Evolutionary conservation across 2,113 vertebrate species (phyloP), one percentile per base, ranked within the genome.

Genomic region (Epinephelus lanceolatus): DNA sequence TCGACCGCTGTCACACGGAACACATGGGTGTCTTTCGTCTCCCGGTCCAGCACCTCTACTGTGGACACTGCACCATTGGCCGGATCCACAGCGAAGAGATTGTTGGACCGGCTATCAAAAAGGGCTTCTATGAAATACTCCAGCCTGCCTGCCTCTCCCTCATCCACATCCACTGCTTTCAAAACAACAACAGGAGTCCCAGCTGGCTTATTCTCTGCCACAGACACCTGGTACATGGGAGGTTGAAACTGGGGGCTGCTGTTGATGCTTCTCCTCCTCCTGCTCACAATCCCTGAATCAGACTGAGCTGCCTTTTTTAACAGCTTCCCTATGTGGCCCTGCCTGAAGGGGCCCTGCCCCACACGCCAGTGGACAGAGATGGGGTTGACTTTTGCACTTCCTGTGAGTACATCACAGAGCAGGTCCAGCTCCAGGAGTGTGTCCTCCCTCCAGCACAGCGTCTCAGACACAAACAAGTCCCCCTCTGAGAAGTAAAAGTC

Each of bases 1-100:
- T 99, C 98, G 1, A 94, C 86, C 0, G 95, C 98, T 0, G 95
- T 99, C 90, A 99, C 97, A 0, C 97, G 92, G 88, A 99, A 99
- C 79, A 98, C 97, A 0, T 99, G 98, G 7, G 95, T 98, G 91
- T 96, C 97, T 94, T 98, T 99, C 42, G 97, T 99, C 90, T 99
- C 97, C 0, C 97, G 87, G 92, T 99, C 98, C 85, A 99, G 92
- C 79, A 96, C 94, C 81, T 96, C 96, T 0, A 96, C 94, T 0
- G 97, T 97, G 81, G 95, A 95, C 25, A 98, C 97, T 0, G 93
- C 79, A 0, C 97, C 97, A 0, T 78, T 97, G 7, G 42, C 76
- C 0, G 91, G 88, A 57, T 97, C 95, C 7, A 98, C 89, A 1
- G 95, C 94, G 78, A 96, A 96, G 81, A 98, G 92, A 5, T 95